Evolutionary conservation across 2,113 vertebrate genomes (phyloP).

Genomic region (Anguilla rostrata): DNA sequence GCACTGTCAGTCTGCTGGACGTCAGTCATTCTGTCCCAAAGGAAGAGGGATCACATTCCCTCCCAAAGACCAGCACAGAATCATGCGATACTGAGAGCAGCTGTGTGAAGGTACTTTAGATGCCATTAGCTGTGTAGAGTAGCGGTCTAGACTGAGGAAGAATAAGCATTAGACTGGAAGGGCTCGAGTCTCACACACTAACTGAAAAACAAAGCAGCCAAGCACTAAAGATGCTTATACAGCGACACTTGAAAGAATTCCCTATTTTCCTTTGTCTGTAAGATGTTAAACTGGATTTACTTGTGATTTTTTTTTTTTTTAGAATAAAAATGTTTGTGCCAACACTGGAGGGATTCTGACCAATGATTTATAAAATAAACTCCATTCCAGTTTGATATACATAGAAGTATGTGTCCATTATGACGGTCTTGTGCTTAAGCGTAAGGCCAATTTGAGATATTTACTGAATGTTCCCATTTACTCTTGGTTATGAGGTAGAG

Average conservation of each 20-base stretch:
- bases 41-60: slow-evolving; percentile 5
- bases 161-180: slow-evolving; percentile 41
- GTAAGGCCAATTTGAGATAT: neutral
- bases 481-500: neutral
- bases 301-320: slow-evolving; percentile 35
- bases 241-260: slow-evolving; percentile 15
- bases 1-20: slow-evolving; percentile 20
- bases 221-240: slow-evolving; percentile 33
- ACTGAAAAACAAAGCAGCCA: slow-evolving; percentile 34
- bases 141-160: slow-evolving; percentile 36
- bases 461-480: neutral
- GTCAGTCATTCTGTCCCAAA: slow-evolving; percentile 6
- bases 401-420: neutral
- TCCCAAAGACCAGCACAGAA: slow-evolving; percentile 28
- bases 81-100: slow-evolving; percentile 30
- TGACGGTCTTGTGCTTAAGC: neutral
- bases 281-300: slow-evolving; percentile 40
- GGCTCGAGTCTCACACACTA: slow-evolving; percentile 34
- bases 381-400: neutral
- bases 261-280: slow-evolving; percentile 26
- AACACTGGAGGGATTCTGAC: neutral
- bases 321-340: slow-evolving; percentile 40
- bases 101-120: slow-evolving; percentile 26
- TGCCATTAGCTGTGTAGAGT: slow-evolving; percentile 34
- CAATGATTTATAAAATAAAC: neutral